phyloP scores from a whole-genome alignment of 2,113 vertebrate genomes.

The Otolemur garnettii region DNA sequence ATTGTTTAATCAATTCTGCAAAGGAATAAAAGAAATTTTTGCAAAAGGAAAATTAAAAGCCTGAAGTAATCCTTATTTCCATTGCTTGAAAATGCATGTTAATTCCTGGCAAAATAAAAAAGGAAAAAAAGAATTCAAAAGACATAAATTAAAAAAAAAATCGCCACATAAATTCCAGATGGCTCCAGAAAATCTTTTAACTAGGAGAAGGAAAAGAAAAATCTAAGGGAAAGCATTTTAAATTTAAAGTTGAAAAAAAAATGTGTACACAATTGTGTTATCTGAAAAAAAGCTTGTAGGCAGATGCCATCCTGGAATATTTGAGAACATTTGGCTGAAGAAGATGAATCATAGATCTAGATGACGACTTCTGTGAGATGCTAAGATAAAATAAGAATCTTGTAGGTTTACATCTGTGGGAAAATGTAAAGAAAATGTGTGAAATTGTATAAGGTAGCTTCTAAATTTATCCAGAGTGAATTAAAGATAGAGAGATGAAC shows the following conservation, averaged over 20 bases:
- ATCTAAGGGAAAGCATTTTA: neutral
- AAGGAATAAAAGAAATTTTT: neutral
- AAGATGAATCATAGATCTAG: slow-evolving; percentile 15
- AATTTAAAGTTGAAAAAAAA: slow-evolving; percentile 51
- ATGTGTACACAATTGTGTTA: neutral
- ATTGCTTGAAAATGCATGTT: slow-evolving; percentile 46
- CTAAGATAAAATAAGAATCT: slow-evolving; percentile 22
- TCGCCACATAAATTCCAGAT: slow-evolving; percentile 19
- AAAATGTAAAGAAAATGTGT: neutral
- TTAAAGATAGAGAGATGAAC: slow-evolving; percentile 15
- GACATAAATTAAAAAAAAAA: neutral
- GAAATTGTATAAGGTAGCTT: neutral
- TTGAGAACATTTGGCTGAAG: slow-evolving; percentile 43
- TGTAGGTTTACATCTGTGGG: neutral
- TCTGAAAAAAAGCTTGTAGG: slow-evolving; percentile 32
- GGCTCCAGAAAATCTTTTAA: neutral
- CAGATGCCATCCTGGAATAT: slow-evolving; percentile 41
- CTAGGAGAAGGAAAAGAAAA: slow-evolving; percentile 33
- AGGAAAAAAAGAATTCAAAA: neutral
- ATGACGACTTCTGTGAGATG: neutral
- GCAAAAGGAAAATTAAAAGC: neutral
- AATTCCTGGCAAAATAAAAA: neutral
- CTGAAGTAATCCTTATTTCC: slow-evolving; percentile 47
- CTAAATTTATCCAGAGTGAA: neutral
- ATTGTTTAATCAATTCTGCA: neutral